Evolutionary conservation across 1,140 invertebrate species (phyloP).

Genomic region (Babylonia areolata): DNA sequence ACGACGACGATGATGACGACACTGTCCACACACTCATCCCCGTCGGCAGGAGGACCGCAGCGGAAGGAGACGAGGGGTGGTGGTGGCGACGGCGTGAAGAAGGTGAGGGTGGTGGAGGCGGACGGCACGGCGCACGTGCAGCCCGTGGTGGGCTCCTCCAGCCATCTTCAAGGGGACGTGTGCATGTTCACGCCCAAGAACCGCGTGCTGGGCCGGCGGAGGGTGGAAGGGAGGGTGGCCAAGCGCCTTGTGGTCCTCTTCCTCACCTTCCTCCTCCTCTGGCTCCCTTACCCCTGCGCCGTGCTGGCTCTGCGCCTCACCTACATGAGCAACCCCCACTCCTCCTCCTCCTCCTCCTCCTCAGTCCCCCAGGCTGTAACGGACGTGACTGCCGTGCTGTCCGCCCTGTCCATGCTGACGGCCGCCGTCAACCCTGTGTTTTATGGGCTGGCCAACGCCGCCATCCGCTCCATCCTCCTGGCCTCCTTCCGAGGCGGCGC

Average conservation of each 20-base stretch:
- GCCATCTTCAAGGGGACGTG: conserved; percentile 46
- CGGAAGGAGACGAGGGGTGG: too few species aligned
- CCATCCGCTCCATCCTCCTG: conserved; percentile 15
- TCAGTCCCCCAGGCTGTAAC: too few species aligned
- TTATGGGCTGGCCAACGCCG: conserved; percentile 40
- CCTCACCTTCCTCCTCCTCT: conserved; percentile 45
- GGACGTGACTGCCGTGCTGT: conserved; percentile 28
- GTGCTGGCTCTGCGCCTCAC: conserved; percentile 25
- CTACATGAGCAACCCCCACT: neutral
- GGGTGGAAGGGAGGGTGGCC: conserved; percentile 51
- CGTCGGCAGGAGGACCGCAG: too few species aligned
- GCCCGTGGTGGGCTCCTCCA: neutral
- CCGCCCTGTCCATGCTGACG: conserved; percentile 30
- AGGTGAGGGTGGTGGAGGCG: conserved; percentile 46
- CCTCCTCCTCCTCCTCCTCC: neutral
- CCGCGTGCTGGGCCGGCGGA: conserved; percentile 45
- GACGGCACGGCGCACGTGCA: conserved; percentile 48
- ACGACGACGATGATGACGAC: too few species aligned
- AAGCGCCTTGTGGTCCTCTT: conserved; percentile 52
- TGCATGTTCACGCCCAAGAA: conserved; percentile 54
- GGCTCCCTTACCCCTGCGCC: conserved; percentile 48
- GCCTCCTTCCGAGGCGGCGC: neutral
- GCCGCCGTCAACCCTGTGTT: conserved; percentile 42
- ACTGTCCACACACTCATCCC: too few species aligned
- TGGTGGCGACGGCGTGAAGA: too few species aligned